Base-by-base conservation (phyloP, 2,888 invertebrate species). In the Melanchra persicariae region DNA sequence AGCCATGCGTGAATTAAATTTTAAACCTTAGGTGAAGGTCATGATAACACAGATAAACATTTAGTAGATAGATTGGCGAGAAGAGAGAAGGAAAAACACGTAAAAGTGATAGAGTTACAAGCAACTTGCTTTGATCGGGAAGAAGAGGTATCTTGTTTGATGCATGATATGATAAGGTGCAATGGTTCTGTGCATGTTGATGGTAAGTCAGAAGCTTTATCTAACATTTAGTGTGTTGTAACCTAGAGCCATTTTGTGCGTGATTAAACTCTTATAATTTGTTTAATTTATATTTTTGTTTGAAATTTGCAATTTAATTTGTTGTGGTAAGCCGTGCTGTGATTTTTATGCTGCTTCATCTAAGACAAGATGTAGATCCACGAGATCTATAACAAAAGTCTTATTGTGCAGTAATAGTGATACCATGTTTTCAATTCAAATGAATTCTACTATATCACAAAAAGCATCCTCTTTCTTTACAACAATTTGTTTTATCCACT, bases 221-320 rank as follows among this genome's bases (percentile, higher is more conserved):
- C 90, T 91, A 91, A 86, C 72, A 81, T 82, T 79, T 60, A 74
- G 87, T 90, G 90, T 91, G 72, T 74, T 84, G 77, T 89, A 84
- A 84, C 82, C 86, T 89, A 89, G 94, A 94, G 94, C 93, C 94
- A 94, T 93, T 94, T 93, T 93, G 93, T 95, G 95, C 94, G 93
- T 91, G 73, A 77, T 73, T 69, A 82, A 77, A 70, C 73, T 81
- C 64, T 74, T 74, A 63, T 78, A 68, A 62, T 55, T 63, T 54
- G 57, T 83, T 74, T 52, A 67, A 52, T 62, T 60, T 59, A 43
- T 74, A 65, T 67, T 70, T 75, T 68, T 75, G 74, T 71, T 45
- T 51, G 34, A 60, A 69, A 70, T 69, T 52, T 79, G 70, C 68
- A 70, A 74, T 72, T 74, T 70, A n/a, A 67, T 59, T 69, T 66